Evolutionary conservation across 2,797 vertebrate species (phyloP).

Genomic region (Alca torda): DNA sequence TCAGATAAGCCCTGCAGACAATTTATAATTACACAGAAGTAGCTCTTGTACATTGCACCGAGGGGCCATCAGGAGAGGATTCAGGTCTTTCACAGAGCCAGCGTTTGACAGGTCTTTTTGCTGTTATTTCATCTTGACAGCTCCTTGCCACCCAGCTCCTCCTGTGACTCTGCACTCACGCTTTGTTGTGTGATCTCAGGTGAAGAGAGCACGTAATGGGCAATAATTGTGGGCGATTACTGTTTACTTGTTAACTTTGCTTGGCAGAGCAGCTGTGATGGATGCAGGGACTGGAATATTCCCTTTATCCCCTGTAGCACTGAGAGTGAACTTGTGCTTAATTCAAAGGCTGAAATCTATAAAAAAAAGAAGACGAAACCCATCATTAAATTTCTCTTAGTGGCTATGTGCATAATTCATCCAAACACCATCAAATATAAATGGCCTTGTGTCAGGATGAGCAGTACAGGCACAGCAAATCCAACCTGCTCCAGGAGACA

Average conservation of each 20-base stretch:
- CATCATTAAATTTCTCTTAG: conserved; percentile 90
- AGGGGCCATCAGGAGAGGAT: conserved; percentile 24
- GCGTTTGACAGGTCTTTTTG: conserved; percentile 34
- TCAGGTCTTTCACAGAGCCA: background rate
- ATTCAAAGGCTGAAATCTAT: conserved; percentile 74
- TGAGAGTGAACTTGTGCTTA: conserved; percentile 55
- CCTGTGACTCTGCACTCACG: background rate
- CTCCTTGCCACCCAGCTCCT: background rate
- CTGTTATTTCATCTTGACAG: conserved; percentile 46
- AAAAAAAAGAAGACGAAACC: conserved; percentile 73
- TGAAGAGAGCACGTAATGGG: conserved; percentile 42
- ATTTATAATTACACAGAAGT: conserved; percentile 57
- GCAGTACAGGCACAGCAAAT: background rate
- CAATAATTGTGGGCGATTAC: conserved; percentile 18
- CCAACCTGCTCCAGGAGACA: background rate
- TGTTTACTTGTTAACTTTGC: conserved; percentile 55
- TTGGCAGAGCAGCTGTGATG: conserved; percentile 5
- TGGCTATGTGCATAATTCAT: conserved; percentile 92
- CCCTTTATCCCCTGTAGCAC: conserved; percentile 63
- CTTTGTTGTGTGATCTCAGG: conserved; percentile 37
- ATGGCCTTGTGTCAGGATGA: conserved; percentile 76
- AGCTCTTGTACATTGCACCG: background rate
- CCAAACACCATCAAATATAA: conserved; percentile 88
- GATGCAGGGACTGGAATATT: conserved; percentile 14
- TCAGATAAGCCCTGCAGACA: conserved; percentile 50